These are phyloP conservation scores for Xyrauchen texanus DNA, from an alignment of 2,113 vertebrate species.

Conservation along the genomic window DNA sequence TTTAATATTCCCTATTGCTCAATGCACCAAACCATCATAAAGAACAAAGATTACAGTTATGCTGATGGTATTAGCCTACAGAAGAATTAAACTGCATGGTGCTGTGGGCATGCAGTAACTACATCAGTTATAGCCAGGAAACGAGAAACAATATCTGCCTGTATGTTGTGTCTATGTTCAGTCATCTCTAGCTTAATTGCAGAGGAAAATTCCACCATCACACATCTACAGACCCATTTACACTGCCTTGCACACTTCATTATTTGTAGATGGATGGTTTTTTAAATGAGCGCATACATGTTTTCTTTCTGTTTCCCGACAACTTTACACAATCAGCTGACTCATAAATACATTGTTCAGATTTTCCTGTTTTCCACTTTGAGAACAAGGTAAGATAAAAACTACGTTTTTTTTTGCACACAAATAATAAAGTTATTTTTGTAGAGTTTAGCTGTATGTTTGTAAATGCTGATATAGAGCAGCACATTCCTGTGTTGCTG, in stretches of 20 bases:
- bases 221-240: constrained; percentile 38
- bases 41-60: not conserved
- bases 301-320: constrained; percentile 66
- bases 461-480: constrained; percentile 30
- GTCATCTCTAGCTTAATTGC: constrained; percentile 52
- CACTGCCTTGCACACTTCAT: constrained; percentile 41
- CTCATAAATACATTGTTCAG: constrained; percentile 71
- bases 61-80: too few species aligned
- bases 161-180: constrained; percentile 71
- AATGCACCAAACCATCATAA: not conserved
- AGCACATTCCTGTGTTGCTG: not conserved
- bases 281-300: constrained; percentile 45
- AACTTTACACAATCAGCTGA: constrained; percentile 64
- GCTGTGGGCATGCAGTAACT: not conserved
- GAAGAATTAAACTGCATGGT: not conserved
- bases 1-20: not conserved
- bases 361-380: constrained; percentile 75
- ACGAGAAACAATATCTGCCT: constrained; percentile 68
- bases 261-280: constrained; percentile 47
- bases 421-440: constrained; percentile 28
- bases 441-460: not conserved
- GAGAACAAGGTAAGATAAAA: not conserved
- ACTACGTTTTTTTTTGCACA: constrained; percentile 1
- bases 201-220: constrained; percentile 36
- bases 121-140: constrained; percentile 62